These are phyloP conservation scores for Heteropelma amictum DNA, from an alignment of 2,888 invertebrate genomes.

Conservation along the genomic window DNA sequence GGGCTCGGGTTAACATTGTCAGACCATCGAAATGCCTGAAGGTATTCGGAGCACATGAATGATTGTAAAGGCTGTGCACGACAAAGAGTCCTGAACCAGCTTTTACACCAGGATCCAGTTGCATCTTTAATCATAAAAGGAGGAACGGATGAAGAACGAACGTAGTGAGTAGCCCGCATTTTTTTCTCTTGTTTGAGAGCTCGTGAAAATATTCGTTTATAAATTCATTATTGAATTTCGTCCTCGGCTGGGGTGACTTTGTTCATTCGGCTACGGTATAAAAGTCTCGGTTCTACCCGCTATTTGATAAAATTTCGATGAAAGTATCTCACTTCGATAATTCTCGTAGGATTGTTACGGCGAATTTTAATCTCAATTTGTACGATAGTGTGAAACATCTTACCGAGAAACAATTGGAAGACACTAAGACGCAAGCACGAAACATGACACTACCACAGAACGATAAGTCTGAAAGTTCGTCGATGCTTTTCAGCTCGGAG, in stretches of 20 bases:
- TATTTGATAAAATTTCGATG: too few species aligned
- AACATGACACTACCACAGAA: slow-evolving; percentile 74
- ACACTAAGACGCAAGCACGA: slow-evolving; percentile 73
- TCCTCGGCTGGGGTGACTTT: too few species aligned
- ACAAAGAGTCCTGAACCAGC: slow-evolving; percentile 74
- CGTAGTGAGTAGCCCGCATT: too few species aligned
- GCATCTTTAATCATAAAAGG: slow-evolving; percentile 65
- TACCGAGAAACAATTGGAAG: slow-evolving; percentile 76
- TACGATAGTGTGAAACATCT: background rate
- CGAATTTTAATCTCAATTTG: background rate
- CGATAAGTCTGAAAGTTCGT: slow-evolving; percentile 63
- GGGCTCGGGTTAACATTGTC: slow-evolving; percentile 73
- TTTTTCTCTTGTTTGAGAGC: too few species aligned
- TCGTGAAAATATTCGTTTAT: too few species aligned
- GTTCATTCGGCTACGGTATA: too few species aligned
- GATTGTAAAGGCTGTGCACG: slow-evolving; percentile 73
- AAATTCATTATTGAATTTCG: too few species aligned
- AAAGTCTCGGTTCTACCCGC: too few species aligned
- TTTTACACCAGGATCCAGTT: slow-evolving; percentile 72
- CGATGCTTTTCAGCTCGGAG: slow-evolving; percentile 64
- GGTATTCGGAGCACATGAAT: slow-evolving; percentile 75
- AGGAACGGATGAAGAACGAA: background rate
- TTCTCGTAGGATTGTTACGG: background rate
- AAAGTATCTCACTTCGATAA: too few species aligned
- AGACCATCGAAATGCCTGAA: slow-evolving; percentile 74